These are phyloP conservation scores for Neomonachus schauinslandi DNA, from an alignment of 2,113 vertebrate genomes.

Conservation along the genomic window DNA sequence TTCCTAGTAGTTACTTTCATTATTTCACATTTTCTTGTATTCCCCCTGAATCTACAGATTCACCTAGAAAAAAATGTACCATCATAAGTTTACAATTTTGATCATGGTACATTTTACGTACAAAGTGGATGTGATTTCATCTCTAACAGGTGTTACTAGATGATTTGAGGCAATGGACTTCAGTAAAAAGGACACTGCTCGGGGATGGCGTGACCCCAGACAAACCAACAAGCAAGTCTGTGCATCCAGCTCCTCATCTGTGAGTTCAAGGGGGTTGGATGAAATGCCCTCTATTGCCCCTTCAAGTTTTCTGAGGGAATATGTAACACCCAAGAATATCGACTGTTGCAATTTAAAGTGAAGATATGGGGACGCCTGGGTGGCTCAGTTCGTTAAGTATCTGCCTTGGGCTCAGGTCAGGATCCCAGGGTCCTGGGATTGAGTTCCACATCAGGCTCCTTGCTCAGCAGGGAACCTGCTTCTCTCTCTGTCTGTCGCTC, in stretches of 20 bases:
- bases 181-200: not conserved
- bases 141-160: not conserved
- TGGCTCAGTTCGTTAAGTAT: not conserved
- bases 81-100: not conserved
- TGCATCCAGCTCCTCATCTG: not conserved
- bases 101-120: not conserved
- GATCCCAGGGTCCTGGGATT: not conserved
- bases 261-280: accelerated
- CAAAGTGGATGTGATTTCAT: not conserved
- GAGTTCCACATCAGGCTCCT: not conserved
- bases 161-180: not conserved
- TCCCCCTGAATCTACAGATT: not conserved
- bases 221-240: not conserved
- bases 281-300: not conserved
- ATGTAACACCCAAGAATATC: not conserved
- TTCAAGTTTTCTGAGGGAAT: not conserved
- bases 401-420: not conserved
- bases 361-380: not conserved
- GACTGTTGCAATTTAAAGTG: not conserved
- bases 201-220: not conserved
- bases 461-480: not conserved
- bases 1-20: not conserved
- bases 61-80: not conserved
- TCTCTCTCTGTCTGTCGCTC: not conserved
- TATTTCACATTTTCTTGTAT: not conserved